Evolutionary conservation across 2,888 invertebrate species (phyloP).

Genomic region (Helleia helle): DNA sequence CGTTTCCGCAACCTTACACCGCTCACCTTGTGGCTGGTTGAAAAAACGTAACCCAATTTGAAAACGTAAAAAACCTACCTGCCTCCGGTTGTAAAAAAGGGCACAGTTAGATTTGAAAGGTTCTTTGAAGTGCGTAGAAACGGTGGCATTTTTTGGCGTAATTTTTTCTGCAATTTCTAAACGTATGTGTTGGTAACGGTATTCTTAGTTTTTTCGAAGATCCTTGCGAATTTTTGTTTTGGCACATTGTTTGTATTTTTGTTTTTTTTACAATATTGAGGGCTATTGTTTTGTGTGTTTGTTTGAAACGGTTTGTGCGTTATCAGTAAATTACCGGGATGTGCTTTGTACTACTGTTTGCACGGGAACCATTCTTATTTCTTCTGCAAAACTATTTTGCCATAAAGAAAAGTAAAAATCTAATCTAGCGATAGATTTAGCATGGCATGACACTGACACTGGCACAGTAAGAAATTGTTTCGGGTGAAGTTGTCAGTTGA

Average conservation of each 20-base stretch:
- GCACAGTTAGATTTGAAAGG: constrained; percentile 38
- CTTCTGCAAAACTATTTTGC: no score
- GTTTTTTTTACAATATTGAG: no score
- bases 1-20: constrained; percentile 69
- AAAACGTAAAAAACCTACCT: constrained; percentile 57
- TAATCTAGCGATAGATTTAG: no score
- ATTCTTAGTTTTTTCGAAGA: constrained; percentile 24
- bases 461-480: no score
- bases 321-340: no score
- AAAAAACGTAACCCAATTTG: constrained; percentile 65
- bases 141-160: constrained; percentile 40
- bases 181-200: constrained; percentile 50
- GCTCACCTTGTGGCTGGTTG: constrained; percentile 60
- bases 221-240: constrained; percentile 42
- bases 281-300: constrained; percentile 26
- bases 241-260: constrained; percentile 31
- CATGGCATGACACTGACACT: no score
- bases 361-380: no score
- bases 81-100: constrained; percentile 43
- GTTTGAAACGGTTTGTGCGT: constrained; percentile 25
- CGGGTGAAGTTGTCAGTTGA: no score
- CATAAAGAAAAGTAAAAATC: no score
- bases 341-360: no score
- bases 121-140: constrained; percentile 36
- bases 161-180: constrained; percentile 49